These are phyloP conservation scores for Mesembrinibis cayennensis DNA, from an alignment of 2,113 vertebrate genomes.

Conservation along the genomic window DNA sequence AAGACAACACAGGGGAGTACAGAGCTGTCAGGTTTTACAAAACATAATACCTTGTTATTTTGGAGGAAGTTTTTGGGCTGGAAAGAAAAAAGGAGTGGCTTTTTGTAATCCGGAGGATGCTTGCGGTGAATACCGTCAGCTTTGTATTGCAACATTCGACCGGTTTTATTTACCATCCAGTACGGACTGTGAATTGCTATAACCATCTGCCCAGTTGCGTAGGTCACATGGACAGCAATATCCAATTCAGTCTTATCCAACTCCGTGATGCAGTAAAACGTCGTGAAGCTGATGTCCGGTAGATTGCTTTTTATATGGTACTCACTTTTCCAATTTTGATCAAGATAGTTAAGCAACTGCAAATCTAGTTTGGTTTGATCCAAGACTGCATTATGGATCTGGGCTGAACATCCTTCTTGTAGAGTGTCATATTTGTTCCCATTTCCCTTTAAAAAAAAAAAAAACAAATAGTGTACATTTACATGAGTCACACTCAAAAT, in stretches of 20 bases:
- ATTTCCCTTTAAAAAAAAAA: conserved; percentile 74
- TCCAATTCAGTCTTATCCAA: conserved; percentile 85
- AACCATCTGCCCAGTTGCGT: conserved; percentile 83
- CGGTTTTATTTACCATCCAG: conserved; percentile 98
- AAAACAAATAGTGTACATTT: not conserved
- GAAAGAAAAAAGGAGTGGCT: conserved; percentile 94
- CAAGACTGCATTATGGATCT: conserved; percentile 88
- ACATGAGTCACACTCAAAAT: not conserved
- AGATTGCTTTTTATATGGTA: conserved; percentile 81
- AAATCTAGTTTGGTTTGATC: conserved; percentile 84
- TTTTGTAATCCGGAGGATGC: conserved; percentile 90
- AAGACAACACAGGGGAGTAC: not conserved
- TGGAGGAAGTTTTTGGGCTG: conserved; percentile 91
- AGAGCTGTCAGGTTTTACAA: not conserved
- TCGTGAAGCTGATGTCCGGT: conserved; percentile 91
- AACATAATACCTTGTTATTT: conserved; percentile 90
- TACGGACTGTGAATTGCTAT: conserved; percentile 91
- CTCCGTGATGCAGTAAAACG: conserved; percentile 79
- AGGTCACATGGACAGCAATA: conserved; percentile 88
- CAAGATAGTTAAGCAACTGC: conserved; percentile 85
- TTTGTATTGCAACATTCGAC: conserved; percentile 93
- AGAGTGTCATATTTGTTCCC: conserved; percentile 71
- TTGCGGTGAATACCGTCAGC: conserved; percentile 96
- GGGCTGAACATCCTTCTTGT: conserved; percentile 85
- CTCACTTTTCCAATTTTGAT: conserved; percentile 87